A percentile compares a stretch with the other conserved stretches of the same genome.
Conservation (phyloP, 92 coral and sea anemone genomes). For the Montipora capitata region DNA sequence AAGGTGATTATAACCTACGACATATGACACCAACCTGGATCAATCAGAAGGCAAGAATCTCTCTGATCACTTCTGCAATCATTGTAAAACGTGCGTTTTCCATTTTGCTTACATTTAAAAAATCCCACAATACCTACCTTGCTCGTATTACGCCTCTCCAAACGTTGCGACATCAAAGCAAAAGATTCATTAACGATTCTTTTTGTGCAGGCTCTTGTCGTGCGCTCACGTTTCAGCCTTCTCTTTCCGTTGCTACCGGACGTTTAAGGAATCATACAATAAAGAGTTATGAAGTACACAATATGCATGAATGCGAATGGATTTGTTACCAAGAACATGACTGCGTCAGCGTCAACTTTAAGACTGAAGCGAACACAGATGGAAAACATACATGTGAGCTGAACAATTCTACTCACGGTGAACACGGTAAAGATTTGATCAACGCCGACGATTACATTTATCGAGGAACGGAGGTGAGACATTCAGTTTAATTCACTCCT, state of each 20-base stretch:
- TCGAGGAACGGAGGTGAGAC: background rate
- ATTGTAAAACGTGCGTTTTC: too few relatives aligned
- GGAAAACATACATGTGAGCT: background rate
- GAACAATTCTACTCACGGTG: background rate
- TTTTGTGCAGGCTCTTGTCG: background rate
- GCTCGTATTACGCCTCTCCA: too few relatives aligned
- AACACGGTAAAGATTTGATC: background rate
- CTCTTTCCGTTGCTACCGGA: background rate
- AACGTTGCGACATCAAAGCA: too few relatives aligned
- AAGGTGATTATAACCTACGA: too few relatives aligned
- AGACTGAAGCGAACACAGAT: background rate
- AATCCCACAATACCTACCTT: too few relatives aligned
- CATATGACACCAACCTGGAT: too few relatives aligned
- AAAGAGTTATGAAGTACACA: background rate
- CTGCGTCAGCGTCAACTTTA: background rate
- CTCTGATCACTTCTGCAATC: too few relatives aligned
- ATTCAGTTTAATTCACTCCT: too few relatives aligned
- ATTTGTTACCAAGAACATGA: background rate
- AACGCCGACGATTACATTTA: background rate
- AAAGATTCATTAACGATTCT: too few relatives aligned
- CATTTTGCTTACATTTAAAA: too few relatives aligned
- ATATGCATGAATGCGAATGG: background rate
- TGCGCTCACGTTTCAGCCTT: background rate
- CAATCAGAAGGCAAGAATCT: too few relatives aligned
- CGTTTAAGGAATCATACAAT: background rate